These are phyloP conservation scores for Apodemus speciosus DNA, from an alignment of 2,113 vertebrate species.

Conservation along the genomic window DNA sequence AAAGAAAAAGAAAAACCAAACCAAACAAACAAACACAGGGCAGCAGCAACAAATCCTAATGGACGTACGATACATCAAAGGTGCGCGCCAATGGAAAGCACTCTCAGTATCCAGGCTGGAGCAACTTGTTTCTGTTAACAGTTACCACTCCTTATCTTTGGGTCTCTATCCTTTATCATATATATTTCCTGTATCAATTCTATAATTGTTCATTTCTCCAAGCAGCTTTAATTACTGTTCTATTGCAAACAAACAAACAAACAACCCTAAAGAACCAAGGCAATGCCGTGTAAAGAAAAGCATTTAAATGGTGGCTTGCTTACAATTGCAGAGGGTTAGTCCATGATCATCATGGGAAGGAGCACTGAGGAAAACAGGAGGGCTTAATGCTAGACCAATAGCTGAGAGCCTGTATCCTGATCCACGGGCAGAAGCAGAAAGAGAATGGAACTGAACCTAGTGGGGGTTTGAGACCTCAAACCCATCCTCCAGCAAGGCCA, in stretches of 20 bases:
- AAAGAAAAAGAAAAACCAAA: neutral
- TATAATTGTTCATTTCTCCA: constrained; percentile 31
- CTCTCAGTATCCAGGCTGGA: neutral
- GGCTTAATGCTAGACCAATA: neutral
- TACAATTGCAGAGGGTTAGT: neutral
- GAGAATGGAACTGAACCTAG: neutral
- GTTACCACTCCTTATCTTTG: neutral
- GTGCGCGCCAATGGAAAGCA: neutral
- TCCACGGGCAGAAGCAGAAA: neutral
- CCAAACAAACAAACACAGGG: neutral
- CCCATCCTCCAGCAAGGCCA: neutral
- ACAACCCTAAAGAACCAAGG: too few species aligned
- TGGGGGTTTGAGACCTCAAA: neutral
- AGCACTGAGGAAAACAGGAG: neutral
- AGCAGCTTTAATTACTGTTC: neutral
- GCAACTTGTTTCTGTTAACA: neutral
- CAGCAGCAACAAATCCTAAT: neutral
- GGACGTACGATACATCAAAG: neutral
- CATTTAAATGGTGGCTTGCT: neutral
- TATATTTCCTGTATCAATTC: neutral
- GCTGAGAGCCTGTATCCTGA: neutral
- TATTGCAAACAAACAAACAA: neutral
- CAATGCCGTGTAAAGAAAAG: too few species aligned
- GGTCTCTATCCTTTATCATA: neutral
- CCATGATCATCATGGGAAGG: neutral